These are phyloP conservation scores for Eristalinus sepulchralis DNA, from an alignment of 2,888 invertebrate species.

Conservation along the genomic window DNA sequence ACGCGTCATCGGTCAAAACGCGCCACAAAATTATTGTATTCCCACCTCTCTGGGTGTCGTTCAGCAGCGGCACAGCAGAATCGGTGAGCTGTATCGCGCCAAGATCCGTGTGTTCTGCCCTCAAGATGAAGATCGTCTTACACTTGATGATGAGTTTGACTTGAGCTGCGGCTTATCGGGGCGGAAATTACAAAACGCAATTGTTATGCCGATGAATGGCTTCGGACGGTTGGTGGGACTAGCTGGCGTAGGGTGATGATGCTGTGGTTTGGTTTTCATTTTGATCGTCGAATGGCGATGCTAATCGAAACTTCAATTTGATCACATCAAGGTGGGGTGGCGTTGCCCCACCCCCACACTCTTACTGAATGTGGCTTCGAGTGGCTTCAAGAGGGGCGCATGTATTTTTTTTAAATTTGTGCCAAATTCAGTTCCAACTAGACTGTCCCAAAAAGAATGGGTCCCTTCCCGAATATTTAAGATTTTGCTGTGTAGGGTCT, in stretches of 20 bases:
- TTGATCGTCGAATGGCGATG: not conserved
- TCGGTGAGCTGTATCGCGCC: constrained; percentile 2
- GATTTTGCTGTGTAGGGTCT: too few relatives aligned
- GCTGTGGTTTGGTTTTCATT: constrained; percentile 7
- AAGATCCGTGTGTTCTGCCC: constrained; percentile 21
- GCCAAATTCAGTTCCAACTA: too few relatives aligned
- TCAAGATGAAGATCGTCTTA: constrained; percentile 67
- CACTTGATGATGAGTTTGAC: constrained; percentile 64
- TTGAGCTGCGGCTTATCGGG: constrained; percentile 44
- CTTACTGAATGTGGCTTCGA: too few relatives aligned
- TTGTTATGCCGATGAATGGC: constrained; percentile 43
- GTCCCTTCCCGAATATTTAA: too few relatives aligned
- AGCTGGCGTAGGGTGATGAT: constrained; percentile 22
- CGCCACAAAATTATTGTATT: constrained; percentile 29
- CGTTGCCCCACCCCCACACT: too few relatives aligned
- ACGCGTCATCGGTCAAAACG: constrained; percentile 68
- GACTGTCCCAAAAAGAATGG: too few relatives aligned
- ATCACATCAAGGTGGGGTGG: too few relatives aligned
- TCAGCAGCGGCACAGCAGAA: not conserved
- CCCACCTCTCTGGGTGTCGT: constrained; percentile 39
- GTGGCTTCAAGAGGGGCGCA: too few relatives aligned
- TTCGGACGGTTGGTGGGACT: not conserved
- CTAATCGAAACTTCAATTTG: too few relatives aligned
- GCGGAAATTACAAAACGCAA: constrained; percentile 64
- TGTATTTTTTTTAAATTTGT: too few relatives aligned